Evolutionary conservation across 2,113 vertebrate genomes (phyloP).

Genomic region (Dolichallabes microphthalmus): DNA sequence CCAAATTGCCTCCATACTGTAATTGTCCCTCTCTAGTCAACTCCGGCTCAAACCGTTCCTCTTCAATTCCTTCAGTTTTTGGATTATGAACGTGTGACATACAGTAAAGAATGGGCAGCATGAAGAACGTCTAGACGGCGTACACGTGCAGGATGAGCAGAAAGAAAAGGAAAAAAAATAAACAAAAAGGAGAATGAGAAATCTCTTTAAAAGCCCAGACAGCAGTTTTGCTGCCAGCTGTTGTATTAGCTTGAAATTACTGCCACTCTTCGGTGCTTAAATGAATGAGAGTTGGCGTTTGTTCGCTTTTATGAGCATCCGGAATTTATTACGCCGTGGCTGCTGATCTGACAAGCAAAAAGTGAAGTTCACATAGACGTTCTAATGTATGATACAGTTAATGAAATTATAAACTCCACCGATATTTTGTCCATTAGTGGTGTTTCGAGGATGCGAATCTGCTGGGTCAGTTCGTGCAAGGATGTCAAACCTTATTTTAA

Average conservation of each 20-base stretch:
- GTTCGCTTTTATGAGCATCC: constrained; percentile 37
- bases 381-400: neutral
- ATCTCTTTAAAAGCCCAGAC: constrained; percentile 16
- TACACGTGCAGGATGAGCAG: constrained; percentile 3
- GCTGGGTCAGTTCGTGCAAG: constrained; percentile 6
- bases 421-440: constrained; percentile 20
- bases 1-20: neutral
- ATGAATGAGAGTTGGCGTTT: constrained; percentile 46
- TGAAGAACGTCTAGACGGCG: neutral
- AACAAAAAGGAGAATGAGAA: neutral
- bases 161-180: neutral
- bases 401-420: constrained; percentile 6
- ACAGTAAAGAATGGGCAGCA: neutral
- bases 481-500: constrained; percentile 7
- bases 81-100: constrained; percentile 23
- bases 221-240: constrained; percentile 41
- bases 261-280: constrained; percentile 32
- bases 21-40: neutral
- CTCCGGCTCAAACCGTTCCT: neutral
- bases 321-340: constrained; percentile 20
- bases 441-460: constrained; percentile 7
- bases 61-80: constrained; percentile 5
- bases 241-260: constrained; percentile 46
- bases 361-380: neutral
- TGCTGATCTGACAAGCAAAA: neutral